Conservation (phyloP, 2,113 vertebrate genomes). For the Athene noctua region DNA sequence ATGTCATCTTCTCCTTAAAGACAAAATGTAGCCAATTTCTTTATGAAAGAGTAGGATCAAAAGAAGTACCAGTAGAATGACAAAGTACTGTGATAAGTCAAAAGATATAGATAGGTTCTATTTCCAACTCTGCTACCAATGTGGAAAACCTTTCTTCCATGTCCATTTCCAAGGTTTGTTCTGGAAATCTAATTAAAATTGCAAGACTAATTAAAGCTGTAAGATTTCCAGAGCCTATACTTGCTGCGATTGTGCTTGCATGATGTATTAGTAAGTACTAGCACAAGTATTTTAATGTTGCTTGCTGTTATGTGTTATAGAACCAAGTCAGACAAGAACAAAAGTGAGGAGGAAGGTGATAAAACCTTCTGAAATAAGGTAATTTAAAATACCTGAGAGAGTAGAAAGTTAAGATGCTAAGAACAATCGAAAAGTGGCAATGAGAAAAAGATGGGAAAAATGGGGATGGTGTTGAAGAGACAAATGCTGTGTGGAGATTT, state of each 20-base stretch:
- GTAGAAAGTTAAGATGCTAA: neutral
- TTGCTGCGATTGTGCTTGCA: neutral
- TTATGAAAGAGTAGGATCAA: neutral
- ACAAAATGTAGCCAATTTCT: neutral
- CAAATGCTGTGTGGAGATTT: neutral
- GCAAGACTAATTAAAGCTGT: neutral
- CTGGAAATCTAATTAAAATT: slow-evolving; percentile 35
- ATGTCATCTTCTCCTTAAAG: neutral
- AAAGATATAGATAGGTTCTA: neutral
- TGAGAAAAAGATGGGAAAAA: neutral
- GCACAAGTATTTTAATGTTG: neutral
- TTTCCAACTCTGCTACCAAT: neutral
- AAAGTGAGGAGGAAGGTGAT: neutral
- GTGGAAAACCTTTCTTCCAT: neutral
- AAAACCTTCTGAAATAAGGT: neutral
- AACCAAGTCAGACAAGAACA: neutral
- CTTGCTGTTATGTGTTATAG: neutral
- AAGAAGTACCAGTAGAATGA: neutral
- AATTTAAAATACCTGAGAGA: neutral
- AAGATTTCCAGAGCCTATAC: neutral
- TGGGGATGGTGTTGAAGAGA: neutral
- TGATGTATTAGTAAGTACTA: neutral
- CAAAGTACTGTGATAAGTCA: neutral
- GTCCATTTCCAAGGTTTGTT: neutral
- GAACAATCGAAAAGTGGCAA: neutral